Conservation (phyloP, 2,888 invertebrate species). For the Stenichneumon culpator region DNA sequence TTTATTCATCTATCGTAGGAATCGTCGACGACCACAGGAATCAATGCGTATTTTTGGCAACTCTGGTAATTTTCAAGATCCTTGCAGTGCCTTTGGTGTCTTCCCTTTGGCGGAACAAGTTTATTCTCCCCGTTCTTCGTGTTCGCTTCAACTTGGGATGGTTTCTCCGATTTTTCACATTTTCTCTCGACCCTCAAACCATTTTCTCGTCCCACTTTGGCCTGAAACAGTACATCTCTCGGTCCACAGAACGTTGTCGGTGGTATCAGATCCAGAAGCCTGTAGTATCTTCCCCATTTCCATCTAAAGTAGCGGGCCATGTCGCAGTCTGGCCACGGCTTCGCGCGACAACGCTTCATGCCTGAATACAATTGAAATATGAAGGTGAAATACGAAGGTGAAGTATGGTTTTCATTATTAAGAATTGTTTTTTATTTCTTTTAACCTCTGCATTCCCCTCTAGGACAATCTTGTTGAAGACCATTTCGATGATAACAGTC, state of each 20-base stretch:
- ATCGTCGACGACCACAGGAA: slow-evolving; percentile 28
- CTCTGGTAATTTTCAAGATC: slow-evolving; percentile 7
- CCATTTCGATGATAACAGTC: slow-evolving; percentile 88
- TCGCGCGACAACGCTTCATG: slow-evolving; percentile 56
- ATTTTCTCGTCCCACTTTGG: slow-evolving; percentile 36
- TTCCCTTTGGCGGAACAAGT: neutral
- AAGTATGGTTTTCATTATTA: neutral
- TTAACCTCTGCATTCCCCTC: slow-evolving; percentile 86
- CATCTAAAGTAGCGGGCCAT: slow-evolving; percentile 67
- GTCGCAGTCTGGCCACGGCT: slow-evolving; percentile 71
- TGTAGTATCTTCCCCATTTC: slow-evolving; percentile 71
- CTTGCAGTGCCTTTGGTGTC: neutral
- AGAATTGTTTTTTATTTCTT: neutral
- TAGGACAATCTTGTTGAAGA: slow-evolving; percentile 87
- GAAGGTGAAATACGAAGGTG: neutral
- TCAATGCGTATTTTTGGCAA: slow-evolving; percentile 48
- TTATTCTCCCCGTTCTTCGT: slow-evolving; percentile 1
- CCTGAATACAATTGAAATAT: slow-evolving; percentile 25
- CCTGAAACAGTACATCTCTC: slow-evolving; percentile 38
- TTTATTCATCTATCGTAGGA: neutral
- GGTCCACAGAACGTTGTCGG: slow-evolving; percentile 70
- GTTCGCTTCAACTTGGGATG: neutral
- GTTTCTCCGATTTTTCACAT: slow-evolving; percentile 22
- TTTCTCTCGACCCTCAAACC: neutral
- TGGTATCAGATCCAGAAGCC: slow-evolving; percentile 69